Base-by-base conservation (phyloP, 2,113 vertebrate genomes). In the Gymnobelideus leadbeateri region DNA sequence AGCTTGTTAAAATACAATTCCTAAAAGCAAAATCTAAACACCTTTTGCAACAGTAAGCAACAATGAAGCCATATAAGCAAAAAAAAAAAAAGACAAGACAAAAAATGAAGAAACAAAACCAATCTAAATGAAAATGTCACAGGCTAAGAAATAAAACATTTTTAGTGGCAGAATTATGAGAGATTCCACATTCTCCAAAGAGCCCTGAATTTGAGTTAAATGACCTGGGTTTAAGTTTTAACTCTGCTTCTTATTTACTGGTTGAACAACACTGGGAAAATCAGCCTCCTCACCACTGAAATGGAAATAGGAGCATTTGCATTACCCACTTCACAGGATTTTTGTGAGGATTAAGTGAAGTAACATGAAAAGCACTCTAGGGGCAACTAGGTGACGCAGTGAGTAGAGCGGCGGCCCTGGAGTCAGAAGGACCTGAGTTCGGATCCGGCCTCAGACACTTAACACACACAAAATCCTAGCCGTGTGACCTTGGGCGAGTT, bases 1-100 rank as follows among this genome's bases (percentile, higher is more conserved):
- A 91, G 49, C 37, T 93, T 92, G 84, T 95, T 95, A 91, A 93
- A 91, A 77, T 52, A 43, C 37, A 91, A 46, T 52, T 51, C 57
- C 89, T 43, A 91, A 95, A 94, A 94, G 94, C 26, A 95, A 96
- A 96, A 95, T 24, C 89, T 93, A 91, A 92, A 57, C 31, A 68
- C 68, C 51, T n/a, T 92, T 49, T 10, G 1, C 37, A 90, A 94
- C 77, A 84, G 91, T 92, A 96, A 93, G 53, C 16, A 95, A 90
- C 9, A 95, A 28, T 57, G 46, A 91, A 2, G 2, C n/a, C 95
- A 68, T 68, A n/a, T 23, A 84, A 43, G 55, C 49, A n/a, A 93
- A 31, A 46, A 96, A 46, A 52, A 97, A 96, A 92, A 90, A 92
- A 94, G 61, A 21, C 23, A 46, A 7, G 89, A 21, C 3, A 52